Conservation (phyloP, 1,140 invertebrate species). For the Drosophila sechellia region DNA sequence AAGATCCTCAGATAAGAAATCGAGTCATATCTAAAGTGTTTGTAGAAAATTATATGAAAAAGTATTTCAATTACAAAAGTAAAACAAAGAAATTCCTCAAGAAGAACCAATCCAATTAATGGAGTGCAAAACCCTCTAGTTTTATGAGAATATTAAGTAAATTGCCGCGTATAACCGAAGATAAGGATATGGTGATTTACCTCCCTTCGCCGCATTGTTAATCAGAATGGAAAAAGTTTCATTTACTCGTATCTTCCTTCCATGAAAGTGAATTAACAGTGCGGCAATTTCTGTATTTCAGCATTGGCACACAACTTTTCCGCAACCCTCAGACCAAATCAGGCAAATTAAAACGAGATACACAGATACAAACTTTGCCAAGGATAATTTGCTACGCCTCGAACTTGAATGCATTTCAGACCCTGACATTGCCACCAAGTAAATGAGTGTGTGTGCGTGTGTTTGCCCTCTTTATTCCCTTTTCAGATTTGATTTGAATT, state of each 20-base stretch:
- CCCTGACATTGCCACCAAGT: slow-evolving; percentile 28
- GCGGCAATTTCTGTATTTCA: slow-evolving; percentile 1
- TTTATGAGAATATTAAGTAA: slow-evolving; percentile 4
- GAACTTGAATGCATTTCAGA: slow-evolving; percentile 44
- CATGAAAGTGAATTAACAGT: slow-evolving; percentile 19
- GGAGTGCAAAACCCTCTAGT: neutral
- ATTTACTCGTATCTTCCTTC: slow-evolving; percentile 10
- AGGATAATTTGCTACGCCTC: slow-evolving; percentile 36
- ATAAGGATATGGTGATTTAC: slow-evolving; percentile 5
- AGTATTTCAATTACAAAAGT: too few species aligned
- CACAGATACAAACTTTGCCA: slow-evolving; percentile 13
- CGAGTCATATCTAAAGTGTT: too few species aligned
- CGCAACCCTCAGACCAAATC: slow-evolving; percentile 10
- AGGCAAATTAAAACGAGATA: slow-evolving; percentile 34
- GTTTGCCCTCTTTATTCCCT: neutral
- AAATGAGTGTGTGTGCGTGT: slow-evolving; percentile 2
- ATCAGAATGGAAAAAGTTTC: slow-evolving; percentile 42
- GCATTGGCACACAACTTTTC: slow-evolving; percentile 6
- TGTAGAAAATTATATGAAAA: too few species aligned
- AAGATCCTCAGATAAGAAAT: too few species aligned
- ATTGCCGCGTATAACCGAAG: slow-evolving; percentile 3
- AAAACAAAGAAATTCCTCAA: neutral
- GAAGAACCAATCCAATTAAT: slow-evolving; percentile 1
- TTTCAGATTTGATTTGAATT: slow-evolving; percentile 63
- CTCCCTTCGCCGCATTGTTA: neutral